Evolutionary conservation across 2,113 vertebrate genomes (phyloP).

Genomic region (Desmodus rotundus): DNA sequence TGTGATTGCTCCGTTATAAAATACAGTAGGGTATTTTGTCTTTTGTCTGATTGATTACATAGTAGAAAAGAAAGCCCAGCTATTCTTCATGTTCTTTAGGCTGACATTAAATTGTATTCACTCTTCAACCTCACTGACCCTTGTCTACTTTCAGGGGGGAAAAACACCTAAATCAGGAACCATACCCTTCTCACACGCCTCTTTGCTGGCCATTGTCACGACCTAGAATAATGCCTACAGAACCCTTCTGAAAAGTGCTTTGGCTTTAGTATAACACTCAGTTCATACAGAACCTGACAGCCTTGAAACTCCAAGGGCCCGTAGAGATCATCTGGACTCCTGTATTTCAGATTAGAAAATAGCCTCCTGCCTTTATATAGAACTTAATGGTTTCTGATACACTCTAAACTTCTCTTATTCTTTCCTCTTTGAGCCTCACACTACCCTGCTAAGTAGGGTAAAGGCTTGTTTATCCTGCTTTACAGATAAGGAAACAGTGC

Average conservation of each 20-base stretch:
- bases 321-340: neutral
- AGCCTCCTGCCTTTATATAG: neutral
- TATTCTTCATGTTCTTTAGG: neutral
- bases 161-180: neutral
- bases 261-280: neutral
- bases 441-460: neutral
- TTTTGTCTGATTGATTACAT: neutral
- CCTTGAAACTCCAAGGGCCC: neutral
- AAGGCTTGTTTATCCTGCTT: neutral
- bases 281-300: neutral
- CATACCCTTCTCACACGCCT: neutral
- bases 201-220: neutral
- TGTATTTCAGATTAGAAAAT: neutral
- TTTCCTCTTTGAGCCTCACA: neutral
- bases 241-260: neutral
- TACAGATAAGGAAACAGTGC: neutral
- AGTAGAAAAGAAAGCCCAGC: constrained; percentile 18
- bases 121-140: neutral
- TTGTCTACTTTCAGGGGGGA: neutral
- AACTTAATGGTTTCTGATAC: neutral
- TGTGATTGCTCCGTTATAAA: neutral
- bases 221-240: neutral
- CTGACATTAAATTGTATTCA: neutral
- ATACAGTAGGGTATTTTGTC: neutral
- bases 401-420: neutral